Evolutionary conservation across 2,113 vertebrate species (phyloP), one percentile per base, ranked within the genome.

Genomic region (Colaptes auratus): DNA sequence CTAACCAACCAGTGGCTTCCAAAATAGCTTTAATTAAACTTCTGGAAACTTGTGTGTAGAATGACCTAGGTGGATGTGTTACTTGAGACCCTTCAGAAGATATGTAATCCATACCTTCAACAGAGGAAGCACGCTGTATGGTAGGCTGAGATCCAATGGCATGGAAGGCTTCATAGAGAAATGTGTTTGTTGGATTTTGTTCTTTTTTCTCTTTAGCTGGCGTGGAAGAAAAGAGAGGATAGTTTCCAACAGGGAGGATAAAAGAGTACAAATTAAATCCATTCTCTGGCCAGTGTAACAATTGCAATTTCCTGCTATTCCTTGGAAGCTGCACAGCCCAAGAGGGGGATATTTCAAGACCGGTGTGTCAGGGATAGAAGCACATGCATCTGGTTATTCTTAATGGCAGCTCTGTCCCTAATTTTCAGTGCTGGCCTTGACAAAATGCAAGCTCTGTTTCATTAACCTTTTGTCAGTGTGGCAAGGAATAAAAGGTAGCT

Each of bases 251-350:
- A 88, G 93, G 85, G 95, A 97, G 96, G 94, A 95, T 96, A 93
- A 96, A 97, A 93, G 91, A 91, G 94, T 91, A 86, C 96, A 97
- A 96, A 97, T 97, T 95, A 95, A 96, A 96, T 96, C 94, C 95
- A 93, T 96, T 95, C 94, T 97, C 91, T 93, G 93, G 95, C 93
- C 85, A 93, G 94, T 71, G 74, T 89, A 96, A 97, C 92, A 96
- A 95, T 90, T 97, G 95, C 89, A 97, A 97, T 95, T 96, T 96
- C 93, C 96, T 97, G 94, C 94, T 95, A 95, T 95, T 97, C 94
- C 88, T 84, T 96, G 96, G 94, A 97, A 94, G 70, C 94, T 79
- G 73, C 88, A 84, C 86, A 95, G 35, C 94, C 94, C 88, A 91
- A 93, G 92, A 95, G 94, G 88, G 93, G 94, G 92, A 96, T 93